Evolutionary conservation across 2,888 invertebrate genomes (phyloP).

Genomic region (Lasioglossum marginatum): DNA sequence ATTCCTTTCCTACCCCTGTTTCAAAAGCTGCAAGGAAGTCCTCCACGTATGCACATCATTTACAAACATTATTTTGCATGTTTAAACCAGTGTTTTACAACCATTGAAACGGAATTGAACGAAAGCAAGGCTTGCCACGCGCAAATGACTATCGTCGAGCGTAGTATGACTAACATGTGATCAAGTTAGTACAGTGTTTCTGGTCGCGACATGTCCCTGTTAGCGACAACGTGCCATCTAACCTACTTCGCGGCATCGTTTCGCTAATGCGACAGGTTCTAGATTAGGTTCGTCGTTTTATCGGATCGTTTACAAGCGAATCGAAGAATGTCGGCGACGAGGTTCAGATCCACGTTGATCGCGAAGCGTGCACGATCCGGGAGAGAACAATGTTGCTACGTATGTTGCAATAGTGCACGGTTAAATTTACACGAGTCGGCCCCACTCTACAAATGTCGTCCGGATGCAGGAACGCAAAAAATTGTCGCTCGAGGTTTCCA

Average conservation of each 20-base stretch:
- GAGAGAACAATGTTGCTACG: neutral
- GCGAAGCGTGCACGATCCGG: neutral
- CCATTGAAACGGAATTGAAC: neutral
- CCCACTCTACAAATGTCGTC: neutral
- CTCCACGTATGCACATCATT: neutral
- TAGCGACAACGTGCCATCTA: neutral
- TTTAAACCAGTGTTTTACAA: too few relatives aligned
- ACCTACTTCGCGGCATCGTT: neutral
- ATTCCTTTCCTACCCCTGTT: too few relatives aligned
- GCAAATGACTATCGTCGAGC: neutral
- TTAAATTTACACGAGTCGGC: too few relatives aligned
- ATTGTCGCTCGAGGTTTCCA: neutral
- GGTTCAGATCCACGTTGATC: neutral
- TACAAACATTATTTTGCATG: too few relatives aligned
- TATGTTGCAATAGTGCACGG: too few relatives aligned
- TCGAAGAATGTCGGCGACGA: slow-evolving; percentile 20
- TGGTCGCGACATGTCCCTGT: neutral
- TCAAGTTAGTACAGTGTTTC: neutral
- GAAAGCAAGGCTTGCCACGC: neutral
- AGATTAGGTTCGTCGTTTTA: neutral
- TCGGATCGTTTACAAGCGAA: slow-evolving; percentile 17
- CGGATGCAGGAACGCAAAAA: neutral
- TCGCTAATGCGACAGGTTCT: neutral
- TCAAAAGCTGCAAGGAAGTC: neutral
- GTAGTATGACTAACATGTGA: neutral